Base-by-base conservation (phyloP, 1,140 invertebrate species). In the Thaumetopoea pityocampa region DNA sequence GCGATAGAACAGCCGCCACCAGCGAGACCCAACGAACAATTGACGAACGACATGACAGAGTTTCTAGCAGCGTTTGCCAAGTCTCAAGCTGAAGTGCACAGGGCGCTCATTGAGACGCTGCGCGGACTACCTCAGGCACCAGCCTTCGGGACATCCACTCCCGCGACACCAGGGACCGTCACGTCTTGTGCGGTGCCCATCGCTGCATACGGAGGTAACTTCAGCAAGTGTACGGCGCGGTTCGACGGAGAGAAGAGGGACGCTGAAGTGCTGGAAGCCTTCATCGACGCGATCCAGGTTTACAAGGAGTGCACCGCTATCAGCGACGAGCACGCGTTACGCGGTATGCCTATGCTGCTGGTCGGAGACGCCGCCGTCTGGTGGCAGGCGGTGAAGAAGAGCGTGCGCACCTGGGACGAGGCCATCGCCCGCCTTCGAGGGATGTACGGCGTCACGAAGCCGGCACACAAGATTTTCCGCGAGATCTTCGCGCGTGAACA, bases 321-420 rank as follows among this genome's bases (percentile, higher is more conserved):
- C 4, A 10, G 8, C 7, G 23, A 26, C 5, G 23, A 26, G 11
- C 23, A 26, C 23, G 23, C 23, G 4, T n/a, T 26, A 6, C 23
- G 23, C 4, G 23, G 23, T 1, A 8, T 26, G n/a, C 23, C 23
- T 26, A 26, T 26, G 23, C 23, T 26, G 23, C 23, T 26, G 23
- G 11, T 10, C 1, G 23, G 23, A 26, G 23, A 26, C 1, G 23
- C 23, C 23, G 23, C 23, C 4, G 23, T 26, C 3, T 26, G 23
- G 23, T 26, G 23, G 23, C 23, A 10, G 11, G 23, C 8, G 2
- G n/a, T 26, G 1, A 8, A 10, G 11, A 5, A 8, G 2, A 9
- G 8, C 23, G 23, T 26, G 5, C 8, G 11, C 2, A 26, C 23
- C 23, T 26, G 23, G 23, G 23, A 26, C 23, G 23, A 26, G 1